A percentile compares a stretch with the other conserved stretches of the same genome.
phyloP scores from a whole-genome alignment of 2,797 vertebrate genomes.

The Chromobotia macracanthus region DNA sequence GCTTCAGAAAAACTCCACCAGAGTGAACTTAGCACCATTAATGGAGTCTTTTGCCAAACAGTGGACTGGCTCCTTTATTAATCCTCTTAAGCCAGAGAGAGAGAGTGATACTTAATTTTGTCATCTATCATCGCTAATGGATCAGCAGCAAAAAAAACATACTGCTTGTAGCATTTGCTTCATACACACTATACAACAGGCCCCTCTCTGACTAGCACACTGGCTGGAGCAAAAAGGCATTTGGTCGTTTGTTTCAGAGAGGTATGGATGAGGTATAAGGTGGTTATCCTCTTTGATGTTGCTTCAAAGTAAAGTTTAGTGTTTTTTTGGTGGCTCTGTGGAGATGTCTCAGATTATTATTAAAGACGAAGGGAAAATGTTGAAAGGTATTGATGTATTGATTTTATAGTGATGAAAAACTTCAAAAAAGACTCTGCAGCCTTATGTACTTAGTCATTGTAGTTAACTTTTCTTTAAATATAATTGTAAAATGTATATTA shows the following conservation, averaged over 20 bases:
- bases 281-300: conserved; percentile 23
- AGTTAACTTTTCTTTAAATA: too few species aligned
- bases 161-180: conserved; percentile 37
- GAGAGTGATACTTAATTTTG: conserved; percentile 65
- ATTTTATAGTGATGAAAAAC: conserved; percentile 24
- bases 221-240: conserved; percentile 35
- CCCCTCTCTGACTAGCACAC: conserved; percentile 29
- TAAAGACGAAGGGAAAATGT: neutral
- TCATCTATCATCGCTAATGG: conserved; percentile 71
- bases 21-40: conserved; percentile 64
- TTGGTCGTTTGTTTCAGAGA: conserved; percentile 37
- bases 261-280: neutral
- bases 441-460: neutral
- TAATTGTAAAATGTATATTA: too few species aligned
- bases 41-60: conserved; percentile 60
- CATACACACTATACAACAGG: conserved; percentile 40
- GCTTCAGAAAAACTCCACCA: conserved; percentile 35
- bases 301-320: neutral
- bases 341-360: conserved; percentile 16
- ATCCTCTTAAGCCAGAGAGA: conserved; percentile 69
- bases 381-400: conserved; percentile 22
- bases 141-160: conserved; percentile 65
- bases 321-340: neutral
- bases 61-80: conserved; percentile 63
- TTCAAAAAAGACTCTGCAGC: neutral